Percentiles rank a stretch among this genome's conserved stretches.
These are phyloP conservation scores for Nothocercus julius DNA, from an alignment of 2,113 vertebrate genomes.

Conservation along the genomic window DNA sequence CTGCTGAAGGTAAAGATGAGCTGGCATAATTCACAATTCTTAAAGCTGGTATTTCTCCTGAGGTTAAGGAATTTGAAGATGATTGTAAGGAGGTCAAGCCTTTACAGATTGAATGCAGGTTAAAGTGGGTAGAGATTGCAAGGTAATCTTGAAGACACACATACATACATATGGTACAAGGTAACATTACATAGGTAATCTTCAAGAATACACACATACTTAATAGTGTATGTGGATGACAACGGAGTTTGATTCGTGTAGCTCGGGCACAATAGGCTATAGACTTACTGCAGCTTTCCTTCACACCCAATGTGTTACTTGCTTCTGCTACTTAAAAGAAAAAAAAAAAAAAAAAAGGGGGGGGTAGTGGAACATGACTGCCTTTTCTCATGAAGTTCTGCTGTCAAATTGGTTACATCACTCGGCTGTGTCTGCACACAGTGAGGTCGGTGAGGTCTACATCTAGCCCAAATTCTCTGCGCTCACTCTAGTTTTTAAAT, in stretches of 20 bases:
- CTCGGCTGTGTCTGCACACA: not conserved
- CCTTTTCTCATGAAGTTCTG: not conserved
- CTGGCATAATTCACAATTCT: not conserved
- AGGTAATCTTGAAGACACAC: not conserved
- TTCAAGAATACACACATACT: not conserved
- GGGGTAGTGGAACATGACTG: not conserved
- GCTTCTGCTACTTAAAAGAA: not conserved
- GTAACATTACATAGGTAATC: too few species aligned
- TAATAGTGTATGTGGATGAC: not conserved
- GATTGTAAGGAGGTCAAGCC: not conserved
- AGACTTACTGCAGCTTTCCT: not conserved
- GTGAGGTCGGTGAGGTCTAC: not conserved
- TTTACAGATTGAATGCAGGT: not conserved
- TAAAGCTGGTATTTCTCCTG: not conserved
- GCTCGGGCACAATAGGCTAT: not conserved
- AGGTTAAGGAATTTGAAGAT: not conserved
- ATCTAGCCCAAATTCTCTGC: not conserved
- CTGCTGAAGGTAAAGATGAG: not conserved
- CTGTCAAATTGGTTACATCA: not conserved
- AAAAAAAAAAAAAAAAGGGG: not conserved
- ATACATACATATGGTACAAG: too few species aligned
- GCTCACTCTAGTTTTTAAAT: not conserved
- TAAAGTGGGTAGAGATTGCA: not conserved
- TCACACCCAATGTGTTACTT: not conserved
- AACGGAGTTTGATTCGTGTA: not conserved